Evolutionary conservation across 2,797 vertebrate species (phyloP).

Genomic region (Pogonophryne albipinna): DNA sequence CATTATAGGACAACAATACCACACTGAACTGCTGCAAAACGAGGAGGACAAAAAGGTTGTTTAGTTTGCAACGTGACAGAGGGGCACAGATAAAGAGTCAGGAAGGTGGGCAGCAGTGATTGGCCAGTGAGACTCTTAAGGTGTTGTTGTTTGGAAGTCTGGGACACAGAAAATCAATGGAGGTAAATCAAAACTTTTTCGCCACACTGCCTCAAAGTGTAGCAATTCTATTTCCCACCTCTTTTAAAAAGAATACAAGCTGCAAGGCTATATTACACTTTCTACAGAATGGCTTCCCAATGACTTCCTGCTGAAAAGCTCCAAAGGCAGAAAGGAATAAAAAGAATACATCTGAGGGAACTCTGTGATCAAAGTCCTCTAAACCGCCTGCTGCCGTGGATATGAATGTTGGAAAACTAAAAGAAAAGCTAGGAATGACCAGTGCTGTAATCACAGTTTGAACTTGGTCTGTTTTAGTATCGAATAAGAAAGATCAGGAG

Average conservation of each 20-base stretch:
- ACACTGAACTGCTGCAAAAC: slow-evolving; percentile 4
- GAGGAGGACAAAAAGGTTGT: neutral
- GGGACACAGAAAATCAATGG: slow-evolving; percentile 76
- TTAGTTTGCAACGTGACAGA: slow-evolving; percentile 18
- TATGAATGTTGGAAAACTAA: slow-evolving; percentile 1
- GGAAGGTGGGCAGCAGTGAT: slow-evolving; percentile 48
- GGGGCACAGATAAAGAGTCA: slow-evolving; percentile 47
- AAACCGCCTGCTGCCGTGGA: neutral
- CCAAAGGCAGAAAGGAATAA: slow-evolving; percentile 37
- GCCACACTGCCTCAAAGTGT: slow-evolving; percentile 57
- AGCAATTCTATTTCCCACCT: slow-evolving; percentile 58
- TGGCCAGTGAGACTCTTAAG: slow-evolving; percentile 57
- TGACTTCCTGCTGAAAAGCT: slow-evolving; percentile 57
- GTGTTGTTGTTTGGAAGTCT: slow-evolving; percentile 74
- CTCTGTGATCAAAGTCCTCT: slow-evolving; percentile 28
- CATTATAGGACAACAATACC: slow-evolving; percentile 41
- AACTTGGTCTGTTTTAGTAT: slow-evolving; percentile 1
- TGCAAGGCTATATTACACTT: slow-evolving; percentile 44
- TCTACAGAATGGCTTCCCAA: slow-evolving; percentile 54
- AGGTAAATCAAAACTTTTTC: slow-evolving; percentile 72
- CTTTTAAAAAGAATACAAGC: slow-evolving; percentile 43
- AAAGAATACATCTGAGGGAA: slow-evolving; percentile 19
- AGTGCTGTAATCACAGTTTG: neutral
- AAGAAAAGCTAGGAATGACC: neutral
- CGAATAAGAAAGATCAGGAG: neutral